Percentiles rank a stretch among this genome's conserved stretches.
Evolutionary conservation across 1,140 invertebrate species (phyloP).

Genomic region (Dreissena polymorpha): DNA sequence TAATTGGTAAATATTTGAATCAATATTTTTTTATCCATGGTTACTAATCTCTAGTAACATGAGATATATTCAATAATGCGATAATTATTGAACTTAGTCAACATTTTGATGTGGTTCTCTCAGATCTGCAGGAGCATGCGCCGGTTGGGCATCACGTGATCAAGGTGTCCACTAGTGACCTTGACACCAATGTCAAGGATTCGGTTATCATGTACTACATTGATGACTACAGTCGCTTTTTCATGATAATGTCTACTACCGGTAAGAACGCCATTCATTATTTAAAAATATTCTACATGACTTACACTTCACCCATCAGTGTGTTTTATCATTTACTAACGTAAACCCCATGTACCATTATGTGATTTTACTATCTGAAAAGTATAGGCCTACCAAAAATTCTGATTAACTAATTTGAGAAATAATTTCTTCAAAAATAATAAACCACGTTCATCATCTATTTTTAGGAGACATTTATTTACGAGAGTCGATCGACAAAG

Average conservation of each 20-base stretch:
- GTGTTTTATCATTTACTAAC: background rate
- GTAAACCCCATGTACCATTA: background rate
- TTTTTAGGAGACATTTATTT: conserved; percentile 49
- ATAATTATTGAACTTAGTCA: too few relatives aligned
- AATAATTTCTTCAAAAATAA: too few relatives aligned
- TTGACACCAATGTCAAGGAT: conserved; percentile 10
- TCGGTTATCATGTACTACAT: conserved; percentile 43
- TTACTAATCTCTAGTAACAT: too few relatives aligned
- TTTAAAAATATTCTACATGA: background rate
- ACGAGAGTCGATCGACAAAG: conserved; percentile 19
- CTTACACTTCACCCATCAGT: background rate
- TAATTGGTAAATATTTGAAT: too few relatives aligned
- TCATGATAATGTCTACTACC: conserved; percentile 46
- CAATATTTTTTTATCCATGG: too few relatives aligned
- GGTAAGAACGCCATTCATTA: background rate
- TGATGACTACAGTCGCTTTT: conserved; percentile 39
- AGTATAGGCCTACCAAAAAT: background rate
- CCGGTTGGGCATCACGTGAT: conserved; percentile 33
- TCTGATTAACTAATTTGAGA: background rate
- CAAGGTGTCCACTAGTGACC: conserved; percentile 33
- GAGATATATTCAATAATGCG: too few relatives aligned
- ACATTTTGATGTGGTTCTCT: background rate
- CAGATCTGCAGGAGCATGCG: conserved; percentile 49
- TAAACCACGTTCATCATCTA: too few relatives aligned
- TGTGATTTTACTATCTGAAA: background rate